Percentiles rank a stretch among this genome's conserved stretches.
Conservation (phyloP, 2,888 invertebrate genomes). For the Lomographa bimaculata region DNA sequence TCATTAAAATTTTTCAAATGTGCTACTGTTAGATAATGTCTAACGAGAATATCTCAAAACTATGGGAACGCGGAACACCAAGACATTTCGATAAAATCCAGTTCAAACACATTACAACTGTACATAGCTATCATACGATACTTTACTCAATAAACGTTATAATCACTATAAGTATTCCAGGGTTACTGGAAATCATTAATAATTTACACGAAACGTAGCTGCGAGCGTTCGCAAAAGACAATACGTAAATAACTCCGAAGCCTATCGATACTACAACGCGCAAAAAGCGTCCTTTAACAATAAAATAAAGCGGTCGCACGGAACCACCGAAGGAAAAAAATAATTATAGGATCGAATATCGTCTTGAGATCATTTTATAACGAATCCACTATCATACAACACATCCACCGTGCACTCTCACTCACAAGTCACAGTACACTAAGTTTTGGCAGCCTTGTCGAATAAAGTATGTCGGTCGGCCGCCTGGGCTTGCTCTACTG, state of each 20-base stretch:
- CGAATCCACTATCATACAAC: slow-evolving; percentile 62
- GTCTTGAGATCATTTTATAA: slow-evolving; percentile 80
- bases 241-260: slow-evolving; percentile 69
- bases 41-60: slow-evolving; percentile 50
- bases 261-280: slow-evolving; percentile 74
- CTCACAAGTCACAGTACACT: slow-evolving; percentile 33
- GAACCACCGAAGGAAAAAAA: slow-evolving; percentile 54
- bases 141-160: slow-evolving; percentile 44
- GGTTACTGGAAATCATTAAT: slow-evolving; percentile 40
- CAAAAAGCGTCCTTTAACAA: slow-evolving; percentile 78
- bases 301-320: slow-evolving; percentile 68
- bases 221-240: slow-evolving; percentile 66
- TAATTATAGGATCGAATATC: slow-evolving; percentile 78
- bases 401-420: slow-evolving; percentile 39
- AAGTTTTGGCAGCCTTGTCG: slow-evolving; percentile 41
- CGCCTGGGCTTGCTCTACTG: too few relatives aligned
- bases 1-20: slow-evolving; percentile 71
- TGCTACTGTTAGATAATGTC: slow-evolving; percentile 62
- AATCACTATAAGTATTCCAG: slow-evolving; percentile 37
- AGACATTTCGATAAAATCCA: slow-evolving; percentile 45
- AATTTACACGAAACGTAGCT: slow-evolving; percentile 74
- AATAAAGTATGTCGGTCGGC: slow-evolving; percentile 17
- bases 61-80: slow-evolving; percentile 62
- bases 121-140: slow-evolving; percentile 39
- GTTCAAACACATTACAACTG: slow-evolving; percentile 43